Conservation (phyloP, 2,888 invertebrate species). For the Drosophila atripex region DNA sequence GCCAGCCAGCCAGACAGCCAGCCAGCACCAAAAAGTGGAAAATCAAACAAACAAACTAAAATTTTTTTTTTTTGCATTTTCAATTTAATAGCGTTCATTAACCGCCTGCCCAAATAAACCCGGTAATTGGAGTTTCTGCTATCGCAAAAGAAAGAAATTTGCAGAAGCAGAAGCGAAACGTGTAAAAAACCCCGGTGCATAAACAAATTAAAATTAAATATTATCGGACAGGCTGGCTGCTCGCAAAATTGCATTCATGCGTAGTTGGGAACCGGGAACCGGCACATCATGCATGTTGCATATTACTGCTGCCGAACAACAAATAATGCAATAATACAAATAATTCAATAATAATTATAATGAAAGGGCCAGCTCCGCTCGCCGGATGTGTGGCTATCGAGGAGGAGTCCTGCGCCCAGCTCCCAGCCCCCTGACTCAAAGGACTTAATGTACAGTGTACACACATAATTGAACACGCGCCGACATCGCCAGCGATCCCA, state of each 20-base stretch:
- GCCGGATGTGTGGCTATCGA: neutral
- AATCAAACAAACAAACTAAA: conserved; percentile 29
- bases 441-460: conserved; percentile 65
- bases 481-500: conserved; percentile 29
- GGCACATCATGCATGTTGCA: conserved; percentile 18
- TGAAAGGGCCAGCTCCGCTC: conserved; percentile 44
- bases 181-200: conserved; percentile 44
- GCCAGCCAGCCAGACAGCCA: conserved; percentile 1
- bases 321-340: conserved; percentile 74
- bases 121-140: conserved; percentile 46
- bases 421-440: conserved; percentile 25
- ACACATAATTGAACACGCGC: conserved; percentile 67
- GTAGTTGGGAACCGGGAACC: neutral
- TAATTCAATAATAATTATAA: conserved; percentile 73
- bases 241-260: conserved; percentile 46
- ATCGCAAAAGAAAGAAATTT: conserved; percentile 33
- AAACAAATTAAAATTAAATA: conserved; percentile 74
- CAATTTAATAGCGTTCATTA: conserved; percentile 69
- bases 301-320: conserved; percentile 45
- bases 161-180: conserved; percentile 29
- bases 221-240: conserved; percentile 52
- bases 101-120: conserved; percentile 49
- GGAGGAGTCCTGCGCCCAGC: neutral
- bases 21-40: conserved; percentile 14
- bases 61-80: conserved; percentile 20